Percentiles rank a stretch among this genome's conserved stretches.
phyloP scores from a whole-genome alignment of 2,888 invertebrate genomes.

The Drosophila crucigera region DNA sequence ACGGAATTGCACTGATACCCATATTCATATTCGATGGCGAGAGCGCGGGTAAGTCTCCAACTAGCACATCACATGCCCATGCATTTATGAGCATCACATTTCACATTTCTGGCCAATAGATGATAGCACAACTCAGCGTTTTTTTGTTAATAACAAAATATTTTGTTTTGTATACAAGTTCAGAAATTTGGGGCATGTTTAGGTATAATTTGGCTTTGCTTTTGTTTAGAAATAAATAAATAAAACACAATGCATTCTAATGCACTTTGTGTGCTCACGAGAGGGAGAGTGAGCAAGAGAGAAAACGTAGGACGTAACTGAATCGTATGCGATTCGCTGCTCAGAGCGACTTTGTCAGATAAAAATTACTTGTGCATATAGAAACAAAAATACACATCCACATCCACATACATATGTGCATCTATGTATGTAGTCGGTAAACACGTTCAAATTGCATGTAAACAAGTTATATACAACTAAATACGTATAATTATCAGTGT shows the following conservation, averaged over 20 bases:
- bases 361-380: constrained; percentile 4
- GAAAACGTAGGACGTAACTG: neutral
- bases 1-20: constrained; percentile 86
- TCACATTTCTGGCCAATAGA: neutral
- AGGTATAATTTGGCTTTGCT: constrained; percentile 14
- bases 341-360: constrained; percentile 24
- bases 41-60: constrained; percentile 87
- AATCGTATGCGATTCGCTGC: constrained; percentile 20
- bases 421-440: neutral
- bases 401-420: neutral
- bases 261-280: constrained; percentile 36
- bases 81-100: neutral
- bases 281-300: constrained; percentile 5
- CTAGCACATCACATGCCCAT: no score
- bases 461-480: neutral
- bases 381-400: neutral
- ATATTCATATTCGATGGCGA: constrained; percentile 92
- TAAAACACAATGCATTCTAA: constrained; percentile 50
- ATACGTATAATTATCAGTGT: neutral
- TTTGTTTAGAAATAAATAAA: constrained; percentile 1
- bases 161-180: neutral
- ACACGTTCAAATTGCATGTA: neutral
- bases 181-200: neutral
- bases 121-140: constrained; percentile 14
- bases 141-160: constrained; percentile 6